Evolutionary conservation across 2,888 invertebrate species (phyloP).

Genomic region (Perdita meconis): DNA sequence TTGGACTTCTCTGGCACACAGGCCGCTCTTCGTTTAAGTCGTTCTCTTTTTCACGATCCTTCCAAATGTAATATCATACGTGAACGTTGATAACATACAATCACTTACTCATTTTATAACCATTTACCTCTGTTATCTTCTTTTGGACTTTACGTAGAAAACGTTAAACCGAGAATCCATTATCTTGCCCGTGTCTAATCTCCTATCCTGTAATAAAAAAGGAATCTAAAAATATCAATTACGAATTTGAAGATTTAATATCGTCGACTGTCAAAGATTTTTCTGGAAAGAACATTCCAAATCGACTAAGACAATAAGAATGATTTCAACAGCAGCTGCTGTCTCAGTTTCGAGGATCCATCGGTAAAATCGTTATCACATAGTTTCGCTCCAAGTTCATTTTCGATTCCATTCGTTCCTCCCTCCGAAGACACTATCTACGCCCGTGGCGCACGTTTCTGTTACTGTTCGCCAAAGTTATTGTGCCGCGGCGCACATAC

Average conservation of each 20-base stretch:
- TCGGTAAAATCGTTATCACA: constrained; percentile 28
- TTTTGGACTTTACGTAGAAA: too few relatives aligned
- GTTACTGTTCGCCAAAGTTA: constrained; percentile 62
- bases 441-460: constrained; percentile 56
- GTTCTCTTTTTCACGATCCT: not conserved
- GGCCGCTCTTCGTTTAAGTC: constrained; percentile 45
- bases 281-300: not conserved
- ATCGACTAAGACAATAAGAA: not conserved
- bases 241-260: too few relatives aligned
- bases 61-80: not conserved
- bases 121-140: not conserved
- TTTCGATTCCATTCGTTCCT: constrained; percentile 27
- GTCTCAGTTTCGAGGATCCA: not conserved
- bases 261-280: too few relatives aligned
- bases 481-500: constrained; percentile 52
- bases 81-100: not conserved
- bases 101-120: not conserved
- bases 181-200: not conserved
- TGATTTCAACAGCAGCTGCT: not conserved
- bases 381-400: constrained; percentile 19
- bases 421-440: constrained; percentile 59
- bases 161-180: not conserved
- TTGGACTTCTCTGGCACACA: constrained; percentile 47
- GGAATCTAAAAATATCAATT: not conserved
- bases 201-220: not conserved